Base-by-base conservation (phyloP, 2,113 vertebrate species). In the Sterna hirundo region DNA sequence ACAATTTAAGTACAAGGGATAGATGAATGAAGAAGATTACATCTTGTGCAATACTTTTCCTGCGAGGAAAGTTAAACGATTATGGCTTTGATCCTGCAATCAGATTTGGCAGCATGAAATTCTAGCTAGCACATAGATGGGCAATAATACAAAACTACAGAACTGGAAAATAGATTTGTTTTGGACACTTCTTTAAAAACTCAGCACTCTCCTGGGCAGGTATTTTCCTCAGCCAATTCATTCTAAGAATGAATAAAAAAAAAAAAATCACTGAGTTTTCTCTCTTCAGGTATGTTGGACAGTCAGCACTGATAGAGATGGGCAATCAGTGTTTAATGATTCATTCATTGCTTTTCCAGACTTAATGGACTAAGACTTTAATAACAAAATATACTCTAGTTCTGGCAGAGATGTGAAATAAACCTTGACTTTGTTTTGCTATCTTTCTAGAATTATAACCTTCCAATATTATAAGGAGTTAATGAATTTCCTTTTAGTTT, bases 31-130 rank as follows among this genome's bases (percentile, higher is more conserved):
- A 93, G n/a, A 80, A n/a, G 38, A 90, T 88, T 49, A 61, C 20
- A 69, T 34, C 22, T 80, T 76, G 21, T 83, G 61, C 46, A 89
- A 40, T 61, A 30, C 15, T 89, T 82, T 38, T 85, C 66, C 66
- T 72, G 8, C 0, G 1, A 75, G 46, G n/a, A 54, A 90, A 72
- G 32, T 86, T 77, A 69, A 70, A 51, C 19, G 77, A 42, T 62
- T 86, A 62, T 57, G 46, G 69, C 85, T 94, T 86, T 72, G 58
- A 93, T 81, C n/a, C 62, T 80, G 32, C 27, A 93, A 77, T 94
- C 90, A 93, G 62, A 88, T 93, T 70, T 95, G 85, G 60, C 79
- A 90, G 29, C 36, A 62, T 60, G 32, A 79, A 86, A 88, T 80
- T 88, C 62, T 92, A 80, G 42, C 60, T 88, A 83, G 60, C 29